Evolutionary conservation across 2,888 invertebrate genomes (phyloP).

Genomic region (Amiota mariae): DNA sequence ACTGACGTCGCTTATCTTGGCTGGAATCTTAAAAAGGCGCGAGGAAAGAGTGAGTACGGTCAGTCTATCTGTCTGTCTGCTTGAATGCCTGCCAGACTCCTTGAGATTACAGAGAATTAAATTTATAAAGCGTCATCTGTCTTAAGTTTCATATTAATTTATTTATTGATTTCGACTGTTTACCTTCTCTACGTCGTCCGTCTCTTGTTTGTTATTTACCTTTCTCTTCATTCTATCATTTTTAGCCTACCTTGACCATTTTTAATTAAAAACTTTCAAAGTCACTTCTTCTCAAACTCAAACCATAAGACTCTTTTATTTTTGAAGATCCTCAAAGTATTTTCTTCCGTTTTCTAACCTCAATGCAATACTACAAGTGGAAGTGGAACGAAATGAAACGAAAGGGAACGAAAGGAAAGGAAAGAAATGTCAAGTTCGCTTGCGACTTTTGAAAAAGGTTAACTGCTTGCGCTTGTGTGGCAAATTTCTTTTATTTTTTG

Average conservation of each 20-base stretch:
- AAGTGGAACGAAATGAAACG: too few relatives aligned
- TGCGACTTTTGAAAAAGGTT: slow-evolving; percentile 67
- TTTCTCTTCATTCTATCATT: too few relatives aligned
- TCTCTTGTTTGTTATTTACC: too few relatives aligned
- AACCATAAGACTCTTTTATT: slow-evolving; percentile 33
- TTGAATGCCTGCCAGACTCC: not conserved
- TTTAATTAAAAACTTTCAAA: slow-evolving; percentile 24
- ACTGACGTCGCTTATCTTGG: not conserved
- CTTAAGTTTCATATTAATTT: slow-evolving; percentile 17
- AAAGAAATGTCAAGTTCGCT: slow-evolving; percentile 61
- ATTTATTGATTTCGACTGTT: not conserved
- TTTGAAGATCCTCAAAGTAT: not conserved
- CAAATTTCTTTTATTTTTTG: not conserved
- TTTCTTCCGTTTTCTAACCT: not conserved
- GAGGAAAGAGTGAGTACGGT: too few relatives aligned
- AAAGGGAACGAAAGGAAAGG: not conserved
- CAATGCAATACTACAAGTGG: slow-evolving; percentile 22
- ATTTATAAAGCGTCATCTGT: slow-evolving; percentile 9
- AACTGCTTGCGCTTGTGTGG: slow-evolving; percentile 27
- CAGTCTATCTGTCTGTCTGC: too few relatives aligned
- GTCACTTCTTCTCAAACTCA: not conserved
- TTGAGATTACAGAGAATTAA: not conserved
- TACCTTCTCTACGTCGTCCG: not conserved
- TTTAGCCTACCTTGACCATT: not conserved
- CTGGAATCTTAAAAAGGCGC: not conserved